phyloP scores from a whole-genome alignment of 2,113 vertebrate genomes.

The Orycteropus afer region DNA sequence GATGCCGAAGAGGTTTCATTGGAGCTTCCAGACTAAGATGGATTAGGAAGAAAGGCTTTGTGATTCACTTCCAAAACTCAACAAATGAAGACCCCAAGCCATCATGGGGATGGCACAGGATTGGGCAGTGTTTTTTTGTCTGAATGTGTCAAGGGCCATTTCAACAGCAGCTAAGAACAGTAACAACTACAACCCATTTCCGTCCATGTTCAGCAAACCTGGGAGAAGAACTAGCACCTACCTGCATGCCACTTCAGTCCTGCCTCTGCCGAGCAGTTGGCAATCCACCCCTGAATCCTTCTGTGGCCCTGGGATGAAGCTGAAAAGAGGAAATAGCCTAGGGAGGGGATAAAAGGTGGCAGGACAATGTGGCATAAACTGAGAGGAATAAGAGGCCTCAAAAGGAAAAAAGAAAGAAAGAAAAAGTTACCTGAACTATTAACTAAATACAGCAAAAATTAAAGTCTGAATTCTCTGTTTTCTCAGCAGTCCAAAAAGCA shows the following conservation, averaged over 20 bases:
- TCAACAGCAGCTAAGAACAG: not conserved
- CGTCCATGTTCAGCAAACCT: not conserved
- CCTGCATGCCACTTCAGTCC: not conserved
- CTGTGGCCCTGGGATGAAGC: not conserved
- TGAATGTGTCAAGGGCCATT: not conserved
- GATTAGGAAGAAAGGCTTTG: not conserved
- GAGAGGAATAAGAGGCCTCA: not conserved
- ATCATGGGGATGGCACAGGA: not conserved
- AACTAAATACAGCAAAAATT: not conserved
- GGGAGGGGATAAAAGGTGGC: not conserved
- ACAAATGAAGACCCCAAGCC: not conserved
- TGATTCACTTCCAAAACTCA: not conserved
- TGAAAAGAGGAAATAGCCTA: not conserved
- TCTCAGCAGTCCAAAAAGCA: not conserved
- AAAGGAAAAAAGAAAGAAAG: fast-evolving
- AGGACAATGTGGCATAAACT: not conserved
- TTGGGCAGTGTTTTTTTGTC: not conserved
- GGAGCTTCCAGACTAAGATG: not conserved
- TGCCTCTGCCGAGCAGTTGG: not conserved
- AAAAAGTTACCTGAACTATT: not conserved
- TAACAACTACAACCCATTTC: not conserved
- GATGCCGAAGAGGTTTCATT: not conserved
- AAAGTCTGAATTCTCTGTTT: not conserved
- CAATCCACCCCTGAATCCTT: not conserved
- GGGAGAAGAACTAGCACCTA: not conserved